phyloP scores from a whole-genome alignment of 2,888 invertebrate genomes.

The Synergus itoensis region DNA sequence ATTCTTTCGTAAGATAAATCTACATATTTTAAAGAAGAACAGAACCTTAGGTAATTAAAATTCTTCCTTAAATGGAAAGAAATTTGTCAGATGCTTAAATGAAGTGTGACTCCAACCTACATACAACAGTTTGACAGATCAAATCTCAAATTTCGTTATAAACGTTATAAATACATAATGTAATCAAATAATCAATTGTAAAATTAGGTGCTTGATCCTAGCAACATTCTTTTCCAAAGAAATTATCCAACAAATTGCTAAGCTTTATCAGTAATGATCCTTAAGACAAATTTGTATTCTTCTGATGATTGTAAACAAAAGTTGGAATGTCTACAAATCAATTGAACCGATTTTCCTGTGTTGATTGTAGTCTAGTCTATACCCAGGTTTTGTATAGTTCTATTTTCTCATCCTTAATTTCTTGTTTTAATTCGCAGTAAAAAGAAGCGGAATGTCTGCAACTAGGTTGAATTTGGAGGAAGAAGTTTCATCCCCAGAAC shows the following conservation, averaged over 20 bases:
- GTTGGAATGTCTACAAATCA: too few relatives aligned
- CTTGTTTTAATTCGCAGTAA: neutral
- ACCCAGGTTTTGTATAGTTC: neutral
- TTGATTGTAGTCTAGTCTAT: too few relatives aligned
- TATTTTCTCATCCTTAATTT: neutral
- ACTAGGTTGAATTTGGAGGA: conserved; percentile 62
- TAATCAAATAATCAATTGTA: neutral
- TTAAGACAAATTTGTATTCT: neutral
- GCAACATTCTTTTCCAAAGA: neutral
- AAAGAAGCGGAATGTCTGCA: conserved; percentile 61
- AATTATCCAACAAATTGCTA: neutral
- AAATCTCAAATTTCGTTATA: neutral
- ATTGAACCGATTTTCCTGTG: too few relatives aligned
- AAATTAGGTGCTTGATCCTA: neutral
- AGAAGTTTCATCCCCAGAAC: conserved; percentile 63
- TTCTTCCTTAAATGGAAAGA: neutral
- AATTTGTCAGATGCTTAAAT: neutral
- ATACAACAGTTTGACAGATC: neutral
- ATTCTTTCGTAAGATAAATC: neutral
- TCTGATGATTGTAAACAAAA: neutral
- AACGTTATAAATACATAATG: neutral
- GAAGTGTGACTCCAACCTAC: neutral
- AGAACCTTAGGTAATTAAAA: neutral
- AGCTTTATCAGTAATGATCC: neutral
- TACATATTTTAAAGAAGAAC: neutral